Conservation (phyloP, 2,113 vertebrate species). For the Myiozetetes cayanensis region DNA sequence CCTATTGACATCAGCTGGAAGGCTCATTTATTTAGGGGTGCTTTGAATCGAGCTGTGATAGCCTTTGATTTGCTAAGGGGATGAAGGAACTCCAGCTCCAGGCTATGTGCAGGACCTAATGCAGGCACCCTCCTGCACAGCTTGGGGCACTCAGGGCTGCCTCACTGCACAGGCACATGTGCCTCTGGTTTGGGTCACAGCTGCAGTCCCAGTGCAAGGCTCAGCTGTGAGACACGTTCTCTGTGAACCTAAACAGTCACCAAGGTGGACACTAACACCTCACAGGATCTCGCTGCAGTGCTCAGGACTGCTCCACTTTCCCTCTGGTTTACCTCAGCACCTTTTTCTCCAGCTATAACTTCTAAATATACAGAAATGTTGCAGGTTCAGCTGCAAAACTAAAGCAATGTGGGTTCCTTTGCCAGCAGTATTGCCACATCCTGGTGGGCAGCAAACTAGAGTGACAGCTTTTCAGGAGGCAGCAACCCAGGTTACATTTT, state of each 20-base stretch:
- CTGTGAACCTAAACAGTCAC: not conserved
- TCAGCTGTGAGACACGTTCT: not conserved
- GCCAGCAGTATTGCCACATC: not conserved
- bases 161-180: fast-evolving
- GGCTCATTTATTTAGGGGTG: not conserved
- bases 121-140: not conserved
- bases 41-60: not conserved
- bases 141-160: not conserved
- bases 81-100: not conserved
- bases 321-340: not conserved
- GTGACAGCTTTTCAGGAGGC: not conserved
- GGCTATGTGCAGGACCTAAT: fast-evolving
- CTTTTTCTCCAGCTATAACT: not conserved
- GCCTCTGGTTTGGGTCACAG: not conserved
- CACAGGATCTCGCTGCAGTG: not conserved
- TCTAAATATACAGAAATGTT: not conserved
- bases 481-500: not conserved
- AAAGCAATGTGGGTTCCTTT: not conserved
- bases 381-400: not conserved
- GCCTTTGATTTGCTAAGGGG: not conserved
- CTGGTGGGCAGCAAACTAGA: not conserved
- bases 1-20: not conserved
- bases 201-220: not conserved
- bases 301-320: not conserved
- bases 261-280: not conserved